Evolutionary conservation across 2,797 vertebrate genomes (phyloP).

Genomic region (Alauda arvensis): DNA sequence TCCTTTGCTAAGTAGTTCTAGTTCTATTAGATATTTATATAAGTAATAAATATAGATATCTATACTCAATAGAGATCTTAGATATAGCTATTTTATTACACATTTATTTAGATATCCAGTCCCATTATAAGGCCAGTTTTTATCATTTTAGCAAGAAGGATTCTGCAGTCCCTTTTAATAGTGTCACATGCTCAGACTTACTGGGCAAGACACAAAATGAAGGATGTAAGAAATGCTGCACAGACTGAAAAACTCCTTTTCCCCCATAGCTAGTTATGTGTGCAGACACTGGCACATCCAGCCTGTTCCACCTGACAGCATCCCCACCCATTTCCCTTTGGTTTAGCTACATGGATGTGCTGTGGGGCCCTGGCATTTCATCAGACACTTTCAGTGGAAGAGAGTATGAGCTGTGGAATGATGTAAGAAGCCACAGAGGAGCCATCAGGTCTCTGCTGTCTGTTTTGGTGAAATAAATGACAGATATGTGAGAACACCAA

Average conservation of each 20-base stretch:
- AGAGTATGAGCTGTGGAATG: not conserved
- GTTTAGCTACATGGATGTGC: not conserved
- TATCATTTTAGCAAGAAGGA: not conserved
- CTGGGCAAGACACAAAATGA: not conserved
- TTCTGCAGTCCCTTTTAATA: not conserved
- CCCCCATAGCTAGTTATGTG: not conserved
- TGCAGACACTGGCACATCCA: not conserved
- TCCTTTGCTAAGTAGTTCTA: not conserved
- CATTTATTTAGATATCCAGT: not conserved
- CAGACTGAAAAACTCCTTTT: not conserved
- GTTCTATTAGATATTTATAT: not conserved
- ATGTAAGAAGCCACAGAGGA: not conserved
- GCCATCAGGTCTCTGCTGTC: not conserved
- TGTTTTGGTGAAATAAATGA: not conserved
- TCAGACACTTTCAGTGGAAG: not conserved
- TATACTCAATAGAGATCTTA: no score
- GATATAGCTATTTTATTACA: no score
- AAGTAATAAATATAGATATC: no score
- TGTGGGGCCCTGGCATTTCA: not conserved
- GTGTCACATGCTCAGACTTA: not conserved
- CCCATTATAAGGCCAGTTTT: not conserved
- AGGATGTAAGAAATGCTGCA: not conserved
- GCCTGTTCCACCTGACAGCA: fast-evolving
- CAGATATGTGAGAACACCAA: not conserved
- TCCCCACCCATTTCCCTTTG: not conserved